Evolutionary conservation across 2,888 invertebrate genomes (phyloP).

Genomic region (Rotaria macrura): DNA sequence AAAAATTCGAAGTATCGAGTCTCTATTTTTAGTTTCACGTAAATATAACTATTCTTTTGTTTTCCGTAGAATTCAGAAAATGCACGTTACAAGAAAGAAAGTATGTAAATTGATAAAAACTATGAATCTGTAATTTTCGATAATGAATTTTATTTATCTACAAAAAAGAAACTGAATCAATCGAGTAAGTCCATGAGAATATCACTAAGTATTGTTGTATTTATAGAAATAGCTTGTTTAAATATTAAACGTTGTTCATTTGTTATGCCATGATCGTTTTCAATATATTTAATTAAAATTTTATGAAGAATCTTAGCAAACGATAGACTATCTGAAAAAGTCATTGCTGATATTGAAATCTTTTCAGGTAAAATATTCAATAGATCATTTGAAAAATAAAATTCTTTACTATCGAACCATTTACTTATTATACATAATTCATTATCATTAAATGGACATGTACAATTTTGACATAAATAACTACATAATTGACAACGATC

Average conservation of each 20-base stretch:
- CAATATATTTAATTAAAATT: background rate
- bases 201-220: conserved; percentile 13
- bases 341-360: background rate
- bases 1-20: no score
- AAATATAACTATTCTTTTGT: no score
- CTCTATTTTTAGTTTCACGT: no score
- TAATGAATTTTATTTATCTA: no score
- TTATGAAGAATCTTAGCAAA: conserved; percentile 1
- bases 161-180: background rate
- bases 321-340: background rate
- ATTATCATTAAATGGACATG: background rate
- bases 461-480: background rate
- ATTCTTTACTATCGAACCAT: conserved; percentile 22
- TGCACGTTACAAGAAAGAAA: background rate
- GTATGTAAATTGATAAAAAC: background rate
- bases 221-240: background rate
- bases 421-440: background rate
- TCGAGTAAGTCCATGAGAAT: background rate
- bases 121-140: background rate
- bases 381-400: conserved; percentile 17
- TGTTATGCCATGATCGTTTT: background rate
- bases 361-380: background rate
- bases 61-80: no score
- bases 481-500: conserved; percentile 1
- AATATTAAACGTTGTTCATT: background rate